These are phyloP conservation scores for Nowickia ferox DNA, from an alignment of 2,888 invertebrate genomes.

Conservation along the genomic window DNA sequence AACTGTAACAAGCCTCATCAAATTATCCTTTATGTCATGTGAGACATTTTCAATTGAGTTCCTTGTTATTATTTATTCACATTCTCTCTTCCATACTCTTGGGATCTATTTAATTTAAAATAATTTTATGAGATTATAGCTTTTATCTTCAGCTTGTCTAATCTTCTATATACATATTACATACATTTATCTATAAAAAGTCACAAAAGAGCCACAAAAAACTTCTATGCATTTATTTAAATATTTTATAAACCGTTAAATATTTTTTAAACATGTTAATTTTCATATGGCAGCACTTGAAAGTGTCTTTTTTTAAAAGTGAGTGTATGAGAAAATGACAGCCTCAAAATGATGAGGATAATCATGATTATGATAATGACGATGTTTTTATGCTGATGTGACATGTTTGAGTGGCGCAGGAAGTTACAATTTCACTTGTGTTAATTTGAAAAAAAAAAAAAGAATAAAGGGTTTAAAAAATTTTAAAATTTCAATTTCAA, in stretches of 20 bases:
- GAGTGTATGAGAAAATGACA: slow-evolving; percentile 1
- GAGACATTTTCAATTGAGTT: slow-evolving; percentile 76
- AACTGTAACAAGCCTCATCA: slow-evolving; percentile 78
- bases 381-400: slow-evolving; percentile 57
- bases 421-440: slow-evolving; percentile 47
- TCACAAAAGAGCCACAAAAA: background rate
- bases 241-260: slow-evolving; percentile 52
- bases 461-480: slow-evolving; percentile 51
- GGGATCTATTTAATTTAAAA: slow-evolving; percentile 80
- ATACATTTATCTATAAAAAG: no score
- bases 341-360: slow-evolving; percentile 47
- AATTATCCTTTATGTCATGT: slow-evolving; percentile 82
- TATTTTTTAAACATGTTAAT: slow-evolving; percentile 18
- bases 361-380: slow-evolving; percentile 49
- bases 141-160: slow-evolving; percentile 50
- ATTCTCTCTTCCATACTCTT: slow-evolving; percentile 73
- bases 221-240: slow-evolving; percentile 42
- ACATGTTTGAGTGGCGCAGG: slow-evolving; percentile 70
- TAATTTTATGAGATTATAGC: slow-evolving; percentile 79
- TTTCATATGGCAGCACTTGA: slow-evolving; percentile 65
- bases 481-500: slow-evolving; percentile 58
- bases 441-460: slow-evolving; percentile 50
- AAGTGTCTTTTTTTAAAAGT: slow-evolving; percentile 51
- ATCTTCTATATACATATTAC: no score
- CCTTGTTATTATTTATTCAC: slow-evolving; percentile 21